Base-by-base conservation (phyloP, 2,113 vertebrate genomes). In the Onychostruthus taczanowskii region DNA sequence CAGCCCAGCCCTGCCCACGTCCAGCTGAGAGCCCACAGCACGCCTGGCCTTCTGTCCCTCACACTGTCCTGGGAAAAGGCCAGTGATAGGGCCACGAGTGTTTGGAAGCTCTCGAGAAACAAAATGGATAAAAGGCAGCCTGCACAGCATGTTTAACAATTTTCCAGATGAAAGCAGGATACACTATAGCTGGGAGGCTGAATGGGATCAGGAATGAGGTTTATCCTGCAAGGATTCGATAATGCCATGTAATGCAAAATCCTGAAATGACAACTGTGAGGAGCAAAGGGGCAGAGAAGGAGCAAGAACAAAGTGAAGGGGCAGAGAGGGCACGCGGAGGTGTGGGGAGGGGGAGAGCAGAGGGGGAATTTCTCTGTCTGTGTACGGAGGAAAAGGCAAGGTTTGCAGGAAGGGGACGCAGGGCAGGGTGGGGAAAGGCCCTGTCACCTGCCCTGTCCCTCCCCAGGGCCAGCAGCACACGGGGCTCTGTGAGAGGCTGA, bases 21-120 rank as follows among this genome's bases (percentile, higher is more conserved):
- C 46, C 43, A 21, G 5, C 68, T 28, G 21, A 13, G 37, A 22
- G 31, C 50, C n/a, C 3, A 5, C 17, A 33, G 67, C 64, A 53
- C 1, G 0, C 11, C 2, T 7, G 28, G 13, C 5, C 10, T 18
- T 62, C 52, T 78, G 46, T 16, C 41, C 56, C 35, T 49, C 28
- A 0, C 11, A 0, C 33, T 27, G 18, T 21, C 47, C 43, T 15
- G 33, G 37, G 37, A 50, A 18, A 62, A 56, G 35, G 28, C 28
- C 47, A 22, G 16, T 41, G 59, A 7, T 10, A 28, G 21, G 33
- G 28, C 28, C 66, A 50, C 18, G 13, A 18, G 33, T 16, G 53
- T 39, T 83, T 62, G 52, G 52, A 24, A 35, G 35, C 17, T 28
- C 18, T 50, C 41, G 56, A 16, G 53, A 46, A 56, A 52, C 15